A percentile compares a stretch with the other conserved stretches of the same genome.
These are phyloP conservation scores for Abramis brama DNA, from an alignment of 2,113 vertebrate genomes.

Conservation along the genomic window DNA sequence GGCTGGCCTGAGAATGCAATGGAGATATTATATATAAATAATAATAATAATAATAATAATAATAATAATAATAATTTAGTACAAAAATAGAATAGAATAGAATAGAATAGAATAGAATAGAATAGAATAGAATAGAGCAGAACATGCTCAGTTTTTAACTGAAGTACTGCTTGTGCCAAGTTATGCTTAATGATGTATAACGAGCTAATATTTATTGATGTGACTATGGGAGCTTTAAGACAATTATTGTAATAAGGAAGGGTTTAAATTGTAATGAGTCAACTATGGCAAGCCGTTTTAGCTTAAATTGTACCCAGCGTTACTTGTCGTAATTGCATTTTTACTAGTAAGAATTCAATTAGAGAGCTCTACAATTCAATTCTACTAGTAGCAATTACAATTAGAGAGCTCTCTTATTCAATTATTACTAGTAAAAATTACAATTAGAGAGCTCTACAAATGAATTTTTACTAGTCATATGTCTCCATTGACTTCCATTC, in stretches of 20 bases:
- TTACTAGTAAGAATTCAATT: too few relatives aligned
- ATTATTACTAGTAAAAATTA: too few relatives aligned
- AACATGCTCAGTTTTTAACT: not conserved
- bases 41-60: not conserved
- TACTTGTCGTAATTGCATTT: too few relatives aligned
- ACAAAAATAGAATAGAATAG: not conserved
- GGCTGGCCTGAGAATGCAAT: not conserved
- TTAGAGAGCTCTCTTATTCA: too few relatives aligned
- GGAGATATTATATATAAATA: not conserved
- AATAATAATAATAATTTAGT: not conserved
- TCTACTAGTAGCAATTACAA: too few relatives aligned
- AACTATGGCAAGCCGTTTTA: too few relatives aligned
- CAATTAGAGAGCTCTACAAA: too few relatives aligned
- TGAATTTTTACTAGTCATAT: too few relatives aligned
- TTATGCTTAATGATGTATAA: not conserved
- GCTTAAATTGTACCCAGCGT: too few relatives aligned
- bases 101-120: not conserved
- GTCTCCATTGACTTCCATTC: too few relatives aligned
- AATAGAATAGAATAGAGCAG: not conserved
- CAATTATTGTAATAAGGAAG: not conserved
- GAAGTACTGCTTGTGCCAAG: not conserved
- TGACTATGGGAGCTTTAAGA: not conserved
- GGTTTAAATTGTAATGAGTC: not conserved
- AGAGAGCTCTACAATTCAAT: too few relatives aligned
- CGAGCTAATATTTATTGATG: not conserved